A percentile compares a stretch with the other conserved stretches of the same genome.
These are phyloP conservation scores for Mactromeris polynyma DNA, from an alignment of 2,888 invertebrate species.

Conservation along the genomic window DNA sequence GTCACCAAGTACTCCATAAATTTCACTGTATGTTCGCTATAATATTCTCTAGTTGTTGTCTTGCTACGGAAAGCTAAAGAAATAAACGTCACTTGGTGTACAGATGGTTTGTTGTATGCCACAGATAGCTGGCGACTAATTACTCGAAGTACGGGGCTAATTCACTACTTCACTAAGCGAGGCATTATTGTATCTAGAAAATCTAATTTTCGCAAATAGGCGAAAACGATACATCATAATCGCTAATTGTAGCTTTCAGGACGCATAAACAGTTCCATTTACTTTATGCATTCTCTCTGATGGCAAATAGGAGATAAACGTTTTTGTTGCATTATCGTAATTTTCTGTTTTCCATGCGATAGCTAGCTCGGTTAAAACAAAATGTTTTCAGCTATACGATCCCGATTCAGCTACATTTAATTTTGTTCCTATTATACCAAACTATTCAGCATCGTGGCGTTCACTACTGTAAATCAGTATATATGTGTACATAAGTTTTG, in stretches of 20 bases:
- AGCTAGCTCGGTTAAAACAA: neutral
- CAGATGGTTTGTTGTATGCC: neutral
- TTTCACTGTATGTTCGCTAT: neutral
- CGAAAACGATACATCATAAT: slow-evolving; percentile 35
- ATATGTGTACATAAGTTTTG: too few relatives aligned
- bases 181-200: slow-evolving; percentile 29
- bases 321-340: slow-evolving; percentile 20
- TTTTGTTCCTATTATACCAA: too few relatives aligned
- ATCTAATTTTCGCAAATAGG: slow-evolving; percentile 46
- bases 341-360: slow-evolving; percentile 4
- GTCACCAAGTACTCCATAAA: neutral
- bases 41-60: neutral
- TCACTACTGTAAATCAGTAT: neutral
- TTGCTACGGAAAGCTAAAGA: neutral
- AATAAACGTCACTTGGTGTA: neutral
- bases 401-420: neutral
- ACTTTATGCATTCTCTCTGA: slow-evolving; percentile 12
- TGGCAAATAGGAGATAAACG: slow-evolving; percentile 11
- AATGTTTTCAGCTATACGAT: neutral
- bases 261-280: slow-evolving; percentile 27
- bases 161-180: slow-evolving; percentile 12
- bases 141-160: neutral
- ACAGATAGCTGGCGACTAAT: neutral
- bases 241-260: slow-evolving; percentile 38
- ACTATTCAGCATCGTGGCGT: too few relatives aligned